These are phyloP conservation scores for Conger conger DNA, from an alignment of 2,113 vertebrate species.

Conservation along the genomic window DNA sequence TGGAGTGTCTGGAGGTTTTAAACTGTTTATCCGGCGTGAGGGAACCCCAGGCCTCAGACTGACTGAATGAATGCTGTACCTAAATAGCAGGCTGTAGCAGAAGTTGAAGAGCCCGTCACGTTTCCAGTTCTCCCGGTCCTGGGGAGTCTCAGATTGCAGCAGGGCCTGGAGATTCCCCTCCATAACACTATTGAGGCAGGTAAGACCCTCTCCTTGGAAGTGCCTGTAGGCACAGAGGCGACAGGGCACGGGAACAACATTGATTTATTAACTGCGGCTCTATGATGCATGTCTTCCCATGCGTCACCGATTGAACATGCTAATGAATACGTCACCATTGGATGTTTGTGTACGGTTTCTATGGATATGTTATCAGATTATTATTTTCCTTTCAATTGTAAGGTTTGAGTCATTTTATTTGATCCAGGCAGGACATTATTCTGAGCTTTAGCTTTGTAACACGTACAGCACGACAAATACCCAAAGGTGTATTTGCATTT, in stretches of 20 bases:
- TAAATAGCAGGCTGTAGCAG: conserved; percentile 75
- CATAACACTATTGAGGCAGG: conserved; percentile 63
- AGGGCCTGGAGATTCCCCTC: conserved; percentile 63
- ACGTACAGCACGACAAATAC: no score
- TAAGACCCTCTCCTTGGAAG: conserved; percentile 69
- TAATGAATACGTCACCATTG: not conserved
- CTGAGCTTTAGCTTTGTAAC: not conserved
- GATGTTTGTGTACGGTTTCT: conserved; percentile 4
- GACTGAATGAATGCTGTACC: conserved; percentile 58
- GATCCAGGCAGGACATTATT: not conserved
- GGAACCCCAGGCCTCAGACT: not conserved
- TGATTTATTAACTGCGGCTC: not conserved
- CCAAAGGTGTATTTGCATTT: no score
- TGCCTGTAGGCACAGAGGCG: conserved; percentile 61
- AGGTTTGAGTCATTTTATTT: not conserved
- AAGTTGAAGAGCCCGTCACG: conserved; percentile 74
- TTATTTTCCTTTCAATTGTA: not conserved
- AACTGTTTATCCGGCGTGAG: conserved; percentile 40
- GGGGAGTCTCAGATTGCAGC: conserved; percentile 58
- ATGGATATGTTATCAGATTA: not conserved
- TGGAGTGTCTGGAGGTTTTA: conserved; percentile 23
- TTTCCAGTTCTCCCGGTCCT: conserved; percentile 67
- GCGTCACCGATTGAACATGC: not conserved
- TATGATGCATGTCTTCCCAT: not conserved
- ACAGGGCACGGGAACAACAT: not conserved